Conservation (phyloP, 2,797 vertebrate species). For the Melanotaenia pygmaea region DNA sequence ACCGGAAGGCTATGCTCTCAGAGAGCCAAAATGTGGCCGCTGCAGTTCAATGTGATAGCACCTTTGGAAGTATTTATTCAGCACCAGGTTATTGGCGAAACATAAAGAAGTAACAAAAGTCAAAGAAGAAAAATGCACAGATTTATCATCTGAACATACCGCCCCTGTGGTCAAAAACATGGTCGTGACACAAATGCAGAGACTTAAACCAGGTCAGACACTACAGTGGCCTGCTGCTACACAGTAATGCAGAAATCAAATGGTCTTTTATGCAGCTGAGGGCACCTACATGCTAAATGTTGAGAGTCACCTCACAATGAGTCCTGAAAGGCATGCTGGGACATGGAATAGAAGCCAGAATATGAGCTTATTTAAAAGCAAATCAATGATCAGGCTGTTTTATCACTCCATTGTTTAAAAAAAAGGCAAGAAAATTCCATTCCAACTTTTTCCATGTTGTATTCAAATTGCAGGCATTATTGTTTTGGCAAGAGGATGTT, state of each 20-base stretch:
- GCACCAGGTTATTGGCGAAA: conserved; percentile 83
- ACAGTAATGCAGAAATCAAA: conserved; percentile 73
- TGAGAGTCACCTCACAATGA: conserved; percentile 75
- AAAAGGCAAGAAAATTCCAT: conserved; percentile 48
- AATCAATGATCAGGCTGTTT: conserved; percentile 64
- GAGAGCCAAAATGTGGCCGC: conserved; percentile 71
- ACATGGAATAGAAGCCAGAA: conserved; percentile 58
- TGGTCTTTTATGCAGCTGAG: conserved; percentile 67
- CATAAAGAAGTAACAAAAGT: conserved; percentile 44
- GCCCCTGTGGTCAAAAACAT: conserved; percentile 65
- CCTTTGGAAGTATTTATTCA: conserved; percentile 81
- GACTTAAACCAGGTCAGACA: conserved; percentile 70
- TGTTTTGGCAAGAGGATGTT: conserved; percentile 79
- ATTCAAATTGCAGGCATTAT: conserved; percentile 70
- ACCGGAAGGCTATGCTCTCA: conserved; percentile 72
- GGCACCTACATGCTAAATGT: conserved; percentile 81
- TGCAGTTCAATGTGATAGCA: conserved; percentile 83
- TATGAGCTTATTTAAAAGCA: conserved; percentile 65
- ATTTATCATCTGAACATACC: conserved; percentile 71
- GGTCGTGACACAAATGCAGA: conserved; percentile 70
- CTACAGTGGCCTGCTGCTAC: conserved; percentile 75
- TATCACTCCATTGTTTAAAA: conserved; percentile 30
- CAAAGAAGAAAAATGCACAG: conserved; percentile 71
- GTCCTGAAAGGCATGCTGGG: conserved; percentile 81
- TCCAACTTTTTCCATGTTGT: conserved; percentile 48